Evolutionary conservation across 2,888 invertebrate genomes (phyloP).

Genomic region (Phortica magna): DNA sequence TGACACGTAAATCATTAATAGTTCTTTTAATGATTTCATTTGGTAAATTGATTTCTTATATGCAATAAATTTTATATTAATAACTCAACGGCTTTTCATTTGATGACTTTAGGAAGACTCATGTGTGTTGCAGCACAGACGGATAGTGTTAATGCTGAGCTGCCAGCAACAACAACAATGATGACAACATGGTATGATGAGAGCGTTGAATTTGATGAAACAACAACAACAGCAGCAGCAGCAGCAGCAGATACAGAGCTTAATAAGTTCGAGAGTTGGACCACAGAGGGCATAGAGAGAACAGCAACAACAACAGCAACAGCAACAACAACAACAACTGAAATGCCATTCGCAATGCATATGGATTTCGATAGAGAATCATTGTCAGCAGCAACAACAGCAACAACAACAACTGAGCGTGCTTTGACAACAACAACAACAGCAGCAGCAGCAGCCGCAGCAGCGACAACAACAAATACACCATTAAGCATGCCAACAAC

Average conservation of each 20-base stretch:
- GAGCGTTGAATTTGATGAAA: neutral
- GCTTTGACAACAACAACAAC: slow-evolving; percentile 14
- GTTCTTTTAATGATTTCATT: slow-evolving; percentile 68
- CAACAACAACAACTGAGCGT: no score
- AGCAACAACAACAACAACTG: slow-evolving; percentile 12
- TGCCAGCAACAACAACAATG: neutral
- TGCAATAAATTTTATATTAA: slow-evolving; percentile 26
- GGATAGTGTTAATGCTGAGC: slow-evolving; percentile 5
- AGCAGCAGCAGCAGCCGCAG: slow-evolving; percentile 7
- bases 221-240: slow-evolving; percentile 8
- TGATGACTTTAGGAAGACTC: no score
- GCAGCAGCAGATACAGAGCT: neutral
- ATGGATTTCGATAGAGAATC: no score
- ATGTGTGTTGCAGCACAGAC: slow-evolving; percentile 47
- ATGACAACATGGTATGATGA: neutral
- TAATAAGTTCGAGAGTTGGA: no score
- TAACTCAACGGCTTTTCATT: slow-evolving; percentile 15
- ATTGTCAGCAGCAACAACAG: no score
- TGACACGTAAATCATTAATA: slow-evolving; percentile 64
- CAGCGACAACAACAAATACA: slow-evolving; percentile 5
- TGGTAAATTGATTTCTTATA: slow-evolving; percentile 69
- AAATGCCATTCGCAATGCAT: neutral
- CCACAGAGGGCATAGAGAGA: neutral
- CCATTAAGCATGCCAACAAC: slow-evolving; percentile 8
- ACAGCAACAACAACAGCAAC: slow-evolving; percentile 20